Evolutionary conservation across 1,140 invertebrate species (phyloP).

Genomic region (Atta colombica): DNA sequence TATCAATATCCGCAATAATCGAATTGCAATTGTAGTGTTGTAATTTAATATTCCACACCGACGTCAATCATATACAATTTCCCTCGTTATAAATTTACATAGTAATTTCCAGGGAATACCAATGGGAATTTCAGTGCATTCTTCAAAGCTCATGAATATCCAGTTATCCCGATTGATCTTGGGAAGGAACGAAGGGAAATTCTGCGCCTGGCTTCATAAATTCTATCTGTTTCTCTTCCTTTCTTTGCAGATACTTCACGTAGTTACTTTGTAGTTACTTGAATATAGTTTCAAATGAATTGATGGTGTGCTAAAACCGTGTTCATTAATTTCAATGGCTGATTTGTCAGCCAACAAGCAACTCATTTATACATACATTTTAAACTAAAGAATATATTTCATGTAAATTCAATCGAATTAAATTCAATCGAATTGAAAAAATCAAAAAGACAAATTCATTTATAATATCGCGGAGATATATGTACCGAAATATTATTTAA

Average conservation of each 20-base stretch:
- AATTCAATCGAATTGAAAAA: not conserved
- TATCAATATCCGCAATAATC: constrained; percentile 8
- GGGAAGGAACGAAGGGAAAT: constrained; percentile 10
- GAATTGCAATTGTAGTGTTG: not conserved
- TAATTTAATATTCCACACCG: not conserved
- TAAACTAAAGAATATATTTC: not conserved
- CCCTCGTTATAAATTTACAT: constrained; percentile 25
- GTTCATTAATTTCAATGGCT: constrained; percentile 16
- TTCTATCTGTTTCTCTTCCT: not conserved
- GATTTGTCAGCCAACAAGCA: not conserved
- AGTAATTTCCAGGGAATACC: constrained; percentile 1
- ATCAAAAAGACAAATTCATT: not conserved
- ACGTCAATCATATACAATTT: not conserved
- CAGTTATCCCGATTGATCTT: constrained; percentile 39
- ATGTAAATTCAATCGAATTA: not conserved
- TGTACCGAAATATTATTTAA: constrained; percentile 55
- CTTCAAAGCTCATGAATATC: constrained; percentile 44
- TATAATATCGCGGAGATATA: not conserved
- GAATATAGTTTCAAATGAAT: constrained; percentile 15
- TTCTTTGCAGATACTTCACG: not conserved
- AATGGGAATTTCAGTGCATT: constrained; percentile 45
- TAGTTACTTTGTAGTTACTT: constrained; percentile 28
- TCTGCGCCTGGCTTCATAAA: not conserved
- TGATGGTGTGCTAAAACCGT: constrained; percentile 11
- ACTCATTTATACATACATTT: constrained; percentile 26